Evolutionary conservation across 2,797 vertebrate species (phyloP).

Genomic region (Crax fasciolata): DNA sequence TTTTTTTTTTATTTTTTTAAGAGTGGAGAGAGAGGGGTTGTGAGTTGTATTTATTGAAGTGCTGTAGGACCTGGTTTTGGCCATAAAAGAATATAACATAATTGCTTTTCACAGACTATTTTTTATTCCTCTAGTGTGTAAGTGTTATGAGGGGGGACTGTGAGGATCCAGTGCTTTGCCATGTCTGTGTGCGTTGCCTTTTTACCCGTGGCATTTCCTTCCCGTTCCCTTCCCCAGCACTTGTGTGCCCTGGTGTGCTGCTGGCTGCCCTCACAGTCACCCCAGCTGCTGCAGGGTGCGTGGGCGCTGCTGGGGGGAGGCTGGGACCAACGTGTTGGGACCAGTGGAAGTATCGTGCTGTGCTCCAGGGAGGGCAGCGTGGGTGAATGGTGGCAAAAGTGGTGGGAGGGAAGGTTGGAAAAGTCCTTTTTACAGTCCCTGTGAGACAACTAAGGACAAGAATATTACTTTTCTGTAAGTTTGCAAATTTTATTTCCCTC

Average conservation of each 20-base stretch:
- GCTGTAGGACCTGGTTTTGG: background rate
- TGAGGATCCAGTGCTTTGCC: background rate
- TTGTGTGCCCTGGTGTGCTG: accelerated
- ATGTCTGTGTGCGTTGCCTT: background rate
- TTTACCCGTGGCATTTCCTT: background rate
- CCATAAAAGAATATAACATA: background rate
- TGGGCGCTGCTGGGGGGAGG: accelerated
- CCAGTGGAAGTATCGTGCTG: background rate
- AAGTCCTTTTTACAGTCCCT: background rate
- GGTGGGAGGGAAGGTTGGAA: accelerated
- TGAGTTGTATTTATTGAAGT: background rate
- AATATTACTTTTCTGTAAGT: background rate
- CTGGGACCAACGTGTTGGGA: accelerated
- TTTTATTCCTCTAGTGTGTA: background rate
- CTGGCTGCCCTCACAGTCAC: background rate
- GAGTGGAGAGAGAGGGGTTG: too few species aligned
- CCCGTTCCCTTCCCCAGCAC: accelerated
- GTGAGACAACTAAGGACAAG: accelerated
- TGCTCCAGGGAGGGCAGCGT: accelerated
- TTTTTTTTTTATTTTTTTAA: background rate
- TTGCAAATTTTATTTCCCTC: background rate
- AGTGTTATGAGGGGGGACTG: background rate
- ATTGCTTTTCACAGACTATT: background rate
- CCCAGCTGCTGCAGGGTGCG: accelerated
- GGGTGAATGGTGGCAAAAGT: accelerated